Base-by-base conservation (phyloP, 2,113 vertebrate genomes). In the Antechinus stuartii region DNA sequence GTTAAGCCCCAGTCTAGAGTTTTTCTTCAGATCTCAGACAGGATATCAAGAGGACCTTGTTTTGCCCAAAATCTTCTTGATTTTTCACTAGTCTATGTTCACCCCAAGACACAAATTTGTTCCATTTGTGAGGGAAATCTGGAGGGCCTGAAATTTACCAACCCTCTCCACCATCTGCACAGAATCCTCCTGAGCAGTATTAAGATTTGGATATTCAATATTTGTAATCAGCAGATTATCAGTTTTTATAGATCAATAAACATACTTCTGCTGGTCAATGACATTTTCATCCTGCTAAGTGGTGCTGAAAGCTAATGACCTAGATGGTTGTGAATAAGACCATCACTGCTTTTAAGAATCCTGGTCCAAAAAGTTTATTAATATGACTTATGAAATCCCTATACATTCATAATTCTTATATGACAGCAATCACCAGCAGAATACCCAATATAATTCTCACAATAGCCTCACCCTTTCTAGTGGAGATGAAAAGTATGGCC, bases 171-270 rank as follows among this genome's bases (percentile, higher is more conserved):
- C 10, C 50, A 52, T 52, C 50, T 52, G 50, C 50, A 52, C 9
- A 52, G 50, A 52, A 52, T 52, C 50, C 50, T 52, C 50, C 50
- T 52, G 50, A 52, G 94, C 23, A 68, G 91, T 95, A 92, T 55
- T 30, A 97, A 76, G 53, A 90, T 97, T 96, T 90, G 94, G 50
- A 8, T 27, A 26, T 97, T 93, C 57, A 35, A 95, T 93, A 92
- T 91, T 95, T 96, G 46, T 90, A 97, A 96, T 92, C 5, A 92
- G 9, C 53, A 96, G 54, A 46, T 95, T 91, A 90, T 47, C 94
- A 95, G 52, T 91, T 95, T 95, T 7, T 50, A 96, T 76, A 90
- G 95, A 90, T 12, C 90, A 96, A 91, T 46, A 96, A 93, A 90
- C 46, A 96, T 96, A 94, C 8, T 2, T 46, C 0, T 19, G 84